Conservation (phyloP, 1,140 invertebrate genomes). For the Agrilus planipennis region DNA sequence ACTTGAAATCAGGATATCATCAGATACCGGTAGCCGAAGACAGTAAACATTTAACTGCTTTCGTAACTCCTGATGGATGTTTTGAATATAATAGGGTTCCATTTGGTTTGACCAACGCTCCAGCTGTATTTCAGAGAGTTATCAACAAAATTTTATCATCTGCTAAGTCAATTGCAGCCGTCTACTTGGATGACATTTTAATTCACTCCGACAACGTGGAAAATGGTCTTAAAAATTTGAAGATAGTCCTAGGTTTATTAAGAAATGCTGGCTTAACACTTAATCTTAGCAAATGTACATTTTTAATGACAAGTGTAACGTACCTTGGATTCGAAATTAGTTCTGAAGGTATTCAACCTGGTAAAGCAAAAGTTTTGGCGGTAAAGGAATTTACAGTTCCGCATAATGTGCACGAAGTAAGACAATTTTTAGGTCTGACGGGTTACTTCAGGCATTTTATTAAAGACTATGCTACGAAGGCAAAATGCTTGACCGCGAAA, state of each 20-base stretch:
- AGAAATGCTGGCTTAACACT: constrained; percentile 1
- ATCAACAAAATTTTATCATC: not conserved
- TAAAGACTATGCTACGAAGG: not conserved
- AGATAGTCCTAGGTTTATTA: not conserved
- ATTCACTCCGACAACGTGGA: not conserved
- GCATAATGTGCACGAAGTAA: too few species aligned
- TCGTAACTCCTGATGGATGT: too few species aligned
- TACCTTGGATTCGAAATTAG: not conserved
- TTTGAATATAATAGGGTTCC: constrained; percentile 12
- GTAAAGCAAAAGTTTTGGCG: too few species aligned
- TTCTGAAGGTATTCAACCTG: not conserved
- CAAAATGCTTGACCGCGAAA: not conserved
- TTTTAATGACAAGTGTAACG: not conserved
- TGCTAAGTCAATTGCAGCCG: not conserved
- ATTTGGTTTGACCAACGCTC: constrained; percentile 13
- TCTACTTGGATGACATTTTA: not conserved
- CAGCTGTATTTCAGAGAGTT: too few species aligned
- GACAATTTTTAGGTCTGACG: too few species aligned
- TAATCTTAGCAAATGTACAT: constrained; percentile 1
- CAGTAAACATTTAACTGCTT: too few species aligned
- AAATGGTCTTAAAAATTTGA: constrained; percentile 1
- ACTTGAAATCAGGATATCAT: too few species aligned
- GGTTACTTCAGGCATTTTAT: not conserved
- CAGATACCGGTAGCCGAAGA: too few species aligned
- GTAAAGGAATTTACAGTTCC: too few species aligned